Evolutionary conservation across 1,140 invertebrate genomes (phyloP).

Genomic region (Drosophila guanche): DNA sequence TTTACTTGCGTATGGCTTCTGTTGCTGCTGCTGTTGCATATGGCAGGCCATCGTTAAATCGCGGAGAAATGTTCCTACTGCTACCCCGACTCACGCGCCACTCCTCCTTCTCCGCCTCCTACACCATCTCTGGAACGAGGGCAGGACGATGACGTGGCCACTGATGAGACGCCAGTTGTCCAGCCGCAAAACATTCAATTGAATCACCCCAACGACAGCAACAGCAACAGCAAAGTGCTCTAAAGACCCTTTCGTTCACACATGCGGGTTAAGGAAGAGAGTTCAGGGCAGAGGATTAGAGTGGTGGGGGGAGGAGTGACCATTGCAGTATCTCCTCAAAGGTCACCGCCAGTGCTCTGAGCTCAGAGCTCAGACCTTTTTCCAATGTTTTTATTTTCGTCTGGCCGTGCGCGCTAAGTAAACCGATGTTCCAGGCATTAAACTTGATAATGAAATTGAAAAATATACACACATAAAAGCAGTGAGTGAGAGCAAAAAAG

Average conservation of each 20-base stretch:
- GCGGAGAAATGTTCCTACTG: slow-evolving; percentile 1
- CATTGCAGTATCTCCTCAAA: slow-evolving; percentile 19
- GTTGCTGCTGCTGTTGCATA: slow-evolving; percentile 32
- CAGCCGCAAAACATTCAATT: slow-evolving; percentile 68
- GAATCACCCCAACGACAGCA: slow-evolving; percentile 35
- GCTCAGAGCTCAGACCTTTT: slow-evolving; percentile 32
- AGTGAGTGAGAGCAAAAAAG: slow-evolving; percentile 31
- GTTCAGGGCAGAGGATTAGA: neutral
- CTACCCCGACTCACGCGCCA: neutral
- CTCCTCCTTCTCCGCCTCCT: neutral
- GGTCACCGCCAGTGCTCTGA: slow-evolving; percentile 25
- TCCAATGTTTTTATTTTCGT: slow-evolving; percentile 26
- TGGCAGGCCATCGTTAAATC: slow-evolving; percentile 42
- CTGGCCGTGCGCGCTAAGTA: slow-evolving; percentile 51
- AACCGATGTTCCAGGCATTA: slow-evolving; percentile 56
- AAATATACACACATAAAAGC: slow-evolving; percentile 21
- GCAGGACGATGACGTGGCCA: slow-evolving; percentile 41
- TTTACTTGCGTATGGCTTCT: slow-evolving; percentile 24
- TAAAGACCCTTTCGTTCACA: slow-evolving; percentile 24
- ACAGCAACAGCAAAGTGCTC: slow-evolving; percentile 25
- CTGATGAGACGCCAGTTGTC: slow-evolving; percentile 51
- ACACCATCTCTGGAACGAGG: neutral
- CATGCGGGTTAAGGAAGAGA: slow-evolving; percentile 13
- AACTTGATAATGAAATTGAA: slow-evolving; percentile 74
- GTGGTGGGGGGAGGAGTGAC: neutral